These are phyloP conservation scores for Hybos culiciformis DNA, from an alignment of 2,888 invertebrate species.

Conservation along the genomic window DNA sequence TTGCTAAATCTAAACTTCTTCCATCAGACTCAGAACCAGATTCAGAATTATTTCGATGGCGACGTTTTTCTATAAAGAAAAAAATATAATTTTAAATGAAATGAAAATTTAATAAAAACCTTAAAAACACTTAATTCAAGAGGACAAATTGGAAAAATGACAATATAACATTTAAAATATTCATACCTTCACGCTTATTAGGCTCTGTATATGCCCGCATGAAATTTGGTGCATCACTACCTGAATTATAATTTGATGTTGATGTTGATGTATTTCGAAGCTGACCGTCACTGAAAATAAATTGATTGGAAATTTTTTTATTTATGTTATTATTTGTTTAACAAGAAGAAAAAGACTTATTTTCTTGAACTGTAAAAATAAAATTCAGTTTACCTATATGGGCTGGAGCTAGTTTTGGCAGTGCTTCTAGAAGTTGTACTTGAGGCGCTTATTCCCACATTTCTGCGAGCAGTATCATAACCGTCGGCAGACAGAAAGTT, in stretches of 20 bases:
- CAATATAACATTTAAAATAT: not conserved
- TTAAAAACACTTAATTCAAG: no score
- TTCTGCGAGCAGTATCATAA: constrained; percentile 49
- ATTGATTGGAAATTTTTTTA: not conserved
- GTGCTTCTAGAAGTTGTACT: constrained; percentile 90
- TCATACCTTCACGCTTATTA: not conserved
- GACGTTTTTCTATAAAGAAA: constrained; percentile 15
- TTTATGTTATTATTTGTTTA: not conserved
- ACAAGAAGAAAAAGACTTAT: constrained; percentile 4
- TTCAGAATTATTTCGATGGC: constrained; percentile 51
- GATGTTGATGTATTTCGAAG: constrained; percentile 72
- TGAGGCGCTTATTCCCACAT: constrained; percentile 87
- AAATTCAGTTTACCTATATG: constrained; percentile 50
- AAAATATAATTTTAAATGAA: not conserved
- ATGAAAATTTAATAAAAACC: not conserved
- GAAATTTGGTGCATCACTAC: constrained; percentile 62
- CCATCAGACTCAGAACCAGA: constrained; percentile 71
- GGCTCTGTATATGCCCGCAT: constrained; percentile 37
- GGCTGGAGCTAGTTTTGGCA: constrained; percentile 86
- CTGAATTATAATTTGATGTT: constrained; percentile 75
- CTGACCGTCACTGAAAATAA: constrained; percentile 77
- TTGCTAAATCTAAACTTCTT: constrained; percentile 77
- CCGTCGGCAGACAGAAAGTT: constrained; percentile 27
- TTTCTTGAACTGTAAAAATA: not conserved
- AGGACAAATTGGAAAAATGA: not conserved